Base-by-base conservation (phyloP, 2,888 invertebrate genomes). In the Rotaria macrura region DNA sequence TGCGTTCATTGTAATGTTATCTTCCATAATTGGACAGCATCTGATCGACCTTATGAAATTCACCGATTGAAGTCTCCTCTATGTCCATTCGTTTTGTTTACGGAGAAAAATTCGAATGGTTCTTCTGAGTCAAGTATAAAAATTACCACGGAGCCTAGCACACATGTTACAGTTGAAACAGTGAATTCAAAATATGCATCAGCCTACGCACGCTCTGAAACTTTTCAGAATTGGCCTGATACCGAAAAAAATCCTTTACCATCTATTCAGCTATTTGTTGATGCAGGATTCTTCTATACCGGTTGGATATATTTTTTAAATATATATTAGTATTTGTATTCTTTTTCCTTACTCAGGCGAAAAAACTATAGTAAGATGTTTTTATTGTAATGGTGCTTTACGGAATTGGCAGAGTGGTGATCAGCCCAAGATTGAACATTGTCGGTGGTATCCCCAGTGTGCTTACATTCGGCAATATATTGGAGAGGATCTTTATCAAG, bases 351-450 rank as follows among this genome's bases (percentile, higher is more conserved):
- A 43, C n/a, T 89, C 88, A 87, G 92, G 92, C 12, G 93, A 93
- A 87, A 94, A 94, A 57, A 96, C 97, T 91, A 94, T 95, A 89
- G 96, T 96, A 0, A 93, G 95, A 87, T 97, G 97, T 90, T 97
- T 95, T 91, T 94, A 94, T 89, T 97, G 97, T 90, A 96, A 95
- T 88, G 96, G 96, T 83, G 25, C 79, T 9, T 92, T 97, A 10
- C 94, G 95, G 89, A 95, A 96, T 90, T 97, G 97, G 97, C 95
- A 95, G 89, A 93, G 93, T 79, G 93, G 93, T 87, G 97, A 97
- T 90, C 94, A 95, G 88, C 96, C 97, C 0, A 97, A 96, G 96
- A 94, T 94, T 88, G 96, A 97, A 90, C 97, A 97, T 91, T 96
- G 96, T 0, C 93, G 94, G 54, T 97, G 96, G 96, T 95, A 95